These are phyloP conservation scores for Lagorchestes hirsutus DNA, from an alignment of 2,797 vertebrate species.

Conservation along the genomic window DNA sequence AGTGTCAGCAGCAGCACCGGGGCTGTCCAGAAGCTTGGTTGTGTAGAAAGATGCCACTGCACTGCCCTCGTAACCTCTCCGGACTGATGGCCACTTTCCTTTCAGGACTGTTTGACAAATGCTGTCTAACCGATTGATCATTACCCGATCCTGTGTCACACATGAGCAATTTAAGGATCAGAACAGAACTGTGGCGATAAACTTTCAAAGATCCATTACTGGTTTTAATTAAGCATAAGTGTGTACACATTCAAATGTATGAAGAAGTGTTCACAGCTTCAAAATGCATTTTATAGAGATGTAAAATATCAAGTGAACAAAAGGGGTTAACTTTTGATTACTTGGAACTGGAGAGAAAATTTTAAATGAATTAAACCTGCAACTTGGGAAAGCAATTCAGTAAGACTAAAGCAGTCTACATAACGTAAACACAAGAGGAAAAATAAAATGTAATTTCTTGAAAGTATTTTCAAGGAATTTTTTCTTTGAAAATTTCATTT, in stretches of 20 bases:
- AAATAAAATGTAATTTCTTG: background rate
- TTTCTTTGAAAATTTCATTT: background rate
- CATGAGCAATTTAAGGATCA: slow-evolving; percentile 21
- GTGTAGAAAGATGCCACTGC: slow-evolving; percentile 97
- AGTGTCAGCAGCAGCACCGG: slow-evolving; percentile 85
- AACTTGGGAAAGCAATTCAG: background rate
- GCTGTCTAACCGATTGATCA: slow-evolving; percentile 98
- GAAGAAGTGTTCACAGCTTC: slow-evolving; percentile 22
- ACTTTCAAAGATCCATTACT: background rate
- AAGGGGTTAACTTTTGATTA: background rate
- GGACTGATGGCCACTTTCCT: slow-evolving; percentile 96
- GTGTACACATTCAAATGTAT: background rate
- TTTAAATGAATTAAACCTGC: background rate
- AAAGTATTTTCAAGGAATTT: background rate
- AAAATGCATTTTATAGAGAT: background rate
- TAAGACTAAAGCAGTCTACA: background rate
- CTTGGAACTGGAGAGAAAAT: background rate
- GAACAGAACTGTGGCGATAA: slow-evolving; percentile 6
- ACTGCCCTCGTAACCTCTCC: slow-evolving; percentile 92
- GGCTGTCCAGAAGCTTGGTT: slow-evolving; percentile 96
- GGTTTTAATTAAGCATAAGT: background rate
- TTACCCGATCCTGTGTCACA: slow-evolving; percentile 93
- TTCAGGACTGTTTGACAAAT: slow-evolving; percentile 98
- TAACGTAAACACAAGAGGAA: background rate
- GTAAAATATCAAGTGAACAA: background rate